Evolutionary conservation across 2,888 invertebrate genomes (phyloP).

Genomic region (Hirtodrosophila duncani): DNA sequence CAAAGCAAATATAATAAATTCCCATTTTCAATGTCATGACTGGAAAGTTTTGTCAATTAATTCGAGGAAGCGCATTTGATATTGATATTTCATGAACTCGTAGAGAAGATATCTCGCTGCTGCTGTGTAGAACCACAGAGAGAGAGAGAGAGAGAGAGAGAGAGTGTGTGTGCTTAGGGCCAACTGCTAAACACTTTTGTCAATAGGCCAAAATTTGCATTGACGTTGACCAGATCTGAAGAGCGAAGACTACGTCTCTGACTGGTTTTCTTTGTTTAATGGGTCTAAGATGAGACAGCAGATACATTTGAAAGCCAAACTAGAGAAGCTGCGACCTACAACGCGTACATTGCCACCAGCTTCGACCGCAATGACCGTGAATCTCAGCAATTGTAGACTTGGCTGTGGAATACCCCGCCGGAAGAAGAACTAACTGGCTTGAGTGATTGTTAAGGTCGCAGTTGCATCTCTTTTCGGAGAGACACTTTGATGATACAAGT

Average conservation of each 20-base stretch:
- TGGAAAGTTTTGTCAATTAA: conserved; percentile 1
- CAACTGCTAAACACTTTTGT: conserved; percentile 46
- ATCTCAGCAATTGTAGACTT: too few species aligned
- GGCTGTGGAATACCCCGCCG: too few species aligned
- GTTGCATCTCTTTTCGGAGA: too few species aligned
- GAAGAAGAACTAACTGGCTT: too few species aligned
- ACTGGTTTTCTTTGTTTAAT: conserved; percentile 26
- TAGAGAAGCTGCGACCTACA: conserved; percentile 40
- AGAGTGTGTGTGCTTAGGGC: too few species aligned
- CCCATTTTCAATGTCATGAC: conserved; percentile 1
- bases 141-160: too few species aligned
- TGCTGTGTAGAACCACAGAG: not conserved
- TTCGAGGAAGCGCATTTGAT: conserved; percentile 9
- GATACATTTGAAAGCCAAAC: conserved; percentile 3
- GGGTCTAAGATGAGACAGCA: conserved; percentile 31
- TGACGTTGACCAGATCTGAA: too few species aligned
- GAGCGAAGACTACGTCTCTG: too few species aligned
- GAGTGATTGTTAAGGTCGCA: too few species aligned
- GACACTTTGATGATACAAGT: too few species aligned
- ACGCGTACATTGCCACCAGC: conserved; percentile 56
- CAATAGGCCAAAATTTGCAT: conserved; percentile 31
- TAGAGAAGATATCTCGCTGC: conserved; percentile 6
- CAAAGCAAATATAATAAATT: conserved; percentile 23
- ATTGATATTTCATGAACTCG: conserved; percentile 20
- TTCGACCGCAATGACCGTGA: too few species aligned